phyloP scores from a whole-genome alignment of 2,888 invertebrate species.

The Athripsodes cinereus region DNA sequence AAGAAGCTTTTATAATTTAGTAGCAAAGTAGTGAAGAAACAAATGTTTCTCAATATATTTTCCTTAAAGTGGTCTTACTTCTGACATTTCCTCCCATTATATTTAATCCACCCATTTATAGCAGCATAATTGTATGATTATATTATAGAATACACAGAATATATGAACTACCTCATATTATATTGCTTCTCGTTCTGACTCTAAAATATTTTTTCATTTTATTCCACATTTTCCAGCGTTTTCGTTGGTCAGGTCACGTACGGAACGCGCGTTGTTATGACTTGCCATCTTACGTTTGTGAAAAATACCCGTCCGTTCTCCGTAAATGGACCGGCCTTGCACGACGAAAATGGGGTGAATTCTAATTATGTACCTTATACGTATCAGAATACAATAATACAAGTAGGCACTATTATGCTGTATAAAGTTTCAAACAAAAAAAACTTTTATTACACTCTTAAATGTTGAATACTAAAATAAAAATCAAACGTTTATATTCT shows the following conservation, averaged over 20 bases:
- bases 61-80: slow-evolving; percentile 1
- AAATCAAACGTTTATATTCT: neutral
- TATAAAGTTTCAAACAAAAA: neutral
- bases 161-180: slow-evolving; percentile 10
- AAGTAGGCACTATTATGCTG: neutral
- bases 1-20: neutral
- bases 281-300: slow-evolving; percentile 21
- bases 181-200: slow-evolving; percentile 2
- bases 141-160: slow-evolving; percentile 15
- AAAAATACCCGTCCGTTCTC: slow-evolving; percentile 17
- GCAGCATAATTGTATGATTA: slow-evolving; percentile 17
- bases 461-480: neutral
- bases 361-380: neutral
- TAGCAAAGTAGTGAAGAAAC: neutral
- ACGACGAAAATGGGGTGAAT: neutral
- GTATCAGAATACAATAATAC: neutral
- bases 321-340: slow-evolving; percentile 12
- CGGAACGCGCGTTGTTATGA: slow-evolving; percentile 22
- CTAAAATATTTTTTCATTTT: slow-evolving; percentile 8
- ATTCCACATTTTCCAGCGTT: slow-evolving; percentile 19
- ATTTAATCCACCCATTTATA: slow-evolving; percentile 9
- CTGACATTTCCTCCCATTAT: slow-evolving; percentile 5
- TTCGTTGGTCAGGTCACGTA: slow-evolving; percentile 22
- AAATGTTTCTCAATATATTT: slow-evolving; percentile 1
- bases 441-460: neutral